Conservation (phyloP, 2,888 invertebrate genomes). For the Pterostichus niger region DNA sequence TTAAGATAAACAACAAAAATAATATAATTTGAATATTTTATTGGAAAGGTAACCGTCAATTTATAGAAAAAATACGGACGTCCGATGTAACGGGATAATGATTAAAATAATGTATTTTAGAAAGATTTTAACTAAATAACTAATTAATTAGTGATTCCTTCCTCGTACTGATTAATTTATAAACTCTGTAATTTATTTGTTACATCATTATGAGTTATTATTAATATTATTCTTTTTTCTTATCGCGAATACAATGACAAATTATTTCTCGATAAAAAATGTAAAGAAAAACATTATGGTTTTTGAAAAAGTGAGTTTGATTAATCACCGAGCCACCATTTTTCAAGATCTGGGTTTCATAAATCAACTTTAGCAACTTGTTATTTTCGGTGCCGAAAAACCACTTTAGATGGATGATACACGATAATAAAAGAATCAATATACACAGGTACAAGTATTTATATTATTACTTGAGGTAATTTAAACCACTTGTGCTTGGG, state of each 20-base stretch:
- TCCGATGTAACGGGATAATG: too few species aligned
- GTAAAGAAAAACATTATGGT: conserved; percentile 8
- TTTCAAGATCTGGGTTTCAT: conserved; percentile 31
- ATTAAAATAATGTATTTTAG: too few species aligned
- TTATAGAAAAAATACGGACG: too few species aligned
- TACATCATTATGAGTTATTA: too few species aligned
- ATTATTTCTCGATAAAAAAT: conserved; percentile 25
- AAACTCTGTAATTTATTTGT: not conserved
- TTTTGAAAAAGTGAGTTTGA: conserved; percentile 45
- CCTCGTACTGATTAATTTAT: not conserved
- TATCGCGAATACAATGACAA: conserved; percentile 39
- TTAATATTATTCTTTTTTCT: conserved; percentile 12
- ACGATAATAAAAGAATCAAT: conserved; percentile 33
- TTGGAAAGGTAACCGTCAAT: too few species aligned
- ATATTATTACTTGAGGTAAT: too few species aligned
- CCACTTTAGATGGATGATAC: conserved; percentile 2
- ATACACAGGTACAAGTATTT: not conserved
- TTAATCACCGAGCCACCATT: conserved; percentile 36
- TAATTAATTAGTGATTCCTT: too few species aligned
- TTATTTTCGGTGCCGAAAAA: conserved; percentile 32
- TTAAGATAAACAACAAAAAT: not conserved
- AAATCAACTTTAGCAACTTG: conserved; percentile 46
- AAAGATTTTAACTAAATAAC: too few species aligned
- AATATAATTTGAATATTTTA: too few species aligned
- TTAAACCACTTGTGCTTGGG: too few species aligned